Base-by-base conservation (phyloP, 2,797 vertebrate species). In the Cynopterus sphinx region DNA sequence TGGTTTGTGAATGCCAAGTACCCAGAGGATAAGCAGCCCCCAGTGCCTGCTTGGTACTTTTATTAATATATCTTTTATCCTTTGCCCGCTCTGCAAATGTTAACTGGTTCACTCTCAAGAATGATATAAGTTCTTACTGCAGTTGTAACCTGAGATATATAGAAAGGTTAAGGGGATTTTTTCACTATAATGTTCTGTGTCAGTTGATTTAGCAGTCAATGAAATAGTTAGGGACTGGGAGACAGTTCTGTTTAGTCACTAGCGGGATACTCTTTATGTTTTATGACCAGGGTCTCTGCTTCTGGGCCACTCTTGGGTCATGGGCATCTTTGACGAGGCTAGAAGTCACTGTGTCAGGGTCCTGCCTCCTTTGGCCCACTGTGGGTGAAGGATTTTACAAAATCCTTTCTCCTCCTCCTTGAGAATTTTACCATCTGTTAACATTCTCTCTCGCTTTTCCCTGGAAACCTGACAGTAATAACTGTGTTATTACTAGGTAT, bases 71-170 rank as follows among this genome's bases (percentile, higher is more conserved):
- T 26, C 75, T 73, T 86, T 75, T 36, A 43, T 83, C 53, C 71
- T 92, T 81, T 21, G 53, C 49, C 31, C 41, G 39, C 59, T 88
- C 46, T 87, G 88, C 87, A 95, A 86, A 96, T 79, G 49, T 67
- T 70, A 78, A 67, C 61, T 51, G 53, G 49, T 70, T 83, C 7
- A 10, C 16, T 61, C 57, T 93, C 21, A 22, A 22, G n/a, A 53
- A 24, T 33, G 39, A 53, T 43, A 28, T 55, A 61, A 51, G 39
- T 87, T 79, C 65, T 90, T 87, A 51, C 53, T 75, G 67, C 51
- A n/a, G 46, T 33, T 94, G 94, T 53, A 87, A 83, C 43, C 87
- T 84, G 91, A 92, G 73, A 43, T 79, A 36, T 11, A 59, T 1
- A 51, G 59, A 84, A 43, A 82, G 22, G 43, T 41, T 51, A 71